phyloP scores from a whole-genome alignment of 2,113 vertebrate genomes.

The Notiomystis cincta region DNA sequence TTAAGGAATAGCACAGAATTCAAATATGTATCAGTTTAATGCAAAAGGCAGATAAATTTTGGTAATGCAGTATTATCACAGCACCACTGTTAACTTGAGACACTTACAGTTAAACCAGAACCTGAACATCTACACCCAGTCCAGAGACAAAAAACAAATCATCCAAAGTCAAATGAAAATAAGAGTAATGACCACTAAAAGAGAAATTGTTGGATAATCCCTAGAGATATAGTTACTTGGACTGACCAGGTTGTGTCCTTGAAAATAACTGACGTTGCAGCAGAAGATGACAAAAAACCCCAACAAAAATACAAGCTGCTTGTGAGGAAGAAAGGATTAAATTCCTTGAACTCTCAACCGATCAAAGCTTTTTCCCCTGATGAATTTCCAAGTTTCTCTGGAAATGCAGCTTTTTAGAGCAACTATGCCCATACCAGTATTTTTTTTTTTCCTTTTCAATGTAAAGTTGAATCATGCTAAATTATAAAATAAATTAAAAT shows the following conservation, averaged over 20 bases:
- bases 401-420: neutral
- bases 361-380: accelerated
- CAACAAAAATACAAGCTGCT: neutral
- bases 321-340: neutral
- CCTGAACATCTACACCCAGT: neutral
- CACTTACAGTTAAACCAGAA: neutral
- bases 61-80: neutral
- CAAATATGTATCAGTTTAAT: neutral
- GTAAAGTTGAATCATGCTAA: neutral
- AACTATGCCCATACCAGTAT: neutral
- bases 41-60: neutral
- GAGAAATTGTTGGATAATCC: neutral
- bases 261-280: neutral
- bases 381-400: neutral
- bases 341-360: accelerated
- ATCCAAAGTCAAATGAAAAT: neutral
- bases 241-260: neutral
- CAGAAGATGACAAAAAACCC: neutral
- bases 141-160: neutral
- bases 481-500: neutral
- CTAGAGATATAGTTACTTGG: neutral
- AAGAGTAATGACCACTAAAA: neutral
- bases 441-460: neutral
- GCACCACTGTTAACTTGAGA: neutral
- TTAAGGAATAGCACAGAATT: neutral